Conservation (phyloP, 2,888 invertebrate genomes). For the Smittia aterrima region DNA sequence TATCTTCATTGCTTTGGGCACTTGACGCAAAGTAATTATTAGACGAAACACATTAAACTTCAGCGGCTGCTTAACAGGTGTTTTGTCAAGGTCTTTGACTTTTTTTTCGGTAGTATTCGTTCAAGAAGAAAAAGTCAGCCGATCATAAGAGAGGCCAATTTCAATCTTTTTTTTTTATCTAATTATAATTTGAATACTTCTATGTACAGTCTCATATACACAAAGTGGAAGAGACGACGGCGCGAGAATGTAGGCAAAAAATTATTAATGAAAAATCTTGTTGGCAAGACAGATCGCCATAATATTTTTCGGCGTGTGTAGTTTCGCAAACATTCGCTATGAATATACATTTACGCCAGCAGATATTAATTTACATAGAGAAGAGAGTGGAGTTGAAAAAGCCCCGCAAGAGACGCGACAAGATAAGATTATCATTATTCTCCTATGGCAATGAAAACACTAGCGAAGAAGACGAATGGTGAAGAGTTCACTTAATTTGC, state of each 20-base stretch:
- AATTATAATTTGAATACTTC: not conserved
- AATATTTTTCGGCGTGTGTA: not conserved
- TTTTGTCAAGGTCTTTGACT: constrained; percentile 40
- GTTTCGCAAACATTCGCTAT: constrained; percentile 13
- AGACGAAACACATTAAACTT: constrained; percentile 2
- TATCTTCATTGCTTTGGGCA: not conserved
- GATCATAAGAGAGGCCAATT: not conserved
- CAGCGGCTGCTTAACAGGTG: constrained; percentile 35
- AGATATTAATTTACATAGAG: constrained; percentile 26
- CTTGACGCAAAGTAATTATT: not conserved
- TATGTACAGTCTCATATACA: not conserved
- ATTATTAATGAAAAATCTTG: constrained; percentile 23
- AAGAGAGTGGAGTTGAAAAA: not conserved
- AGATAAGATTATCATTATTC: constrained; percentile 36
- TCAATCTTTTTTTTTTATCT: not conserved
- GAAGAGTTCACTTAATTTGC: constrained; percentile 13
- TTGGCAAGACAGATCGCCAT: constrained; percentile 1
- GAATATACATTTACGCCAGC: constrained; percentile 1
- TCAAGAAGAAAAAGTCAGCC: not conserved
- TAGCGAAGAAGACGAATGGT: not conserved
- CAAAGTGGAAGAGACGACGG: not conserved
- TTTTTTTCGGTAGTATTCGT: constrained; percentile 12
- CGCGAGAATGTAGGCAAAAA: not conserved
- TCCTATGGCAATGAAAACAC: not conserved
- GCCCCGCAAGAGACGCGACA: not conserved